These are phyloP conservation scores for Agonopterix heracliana DNA, from an alignment of 2,888 invertebrate species.

Conservation along the genomic window DNA sequence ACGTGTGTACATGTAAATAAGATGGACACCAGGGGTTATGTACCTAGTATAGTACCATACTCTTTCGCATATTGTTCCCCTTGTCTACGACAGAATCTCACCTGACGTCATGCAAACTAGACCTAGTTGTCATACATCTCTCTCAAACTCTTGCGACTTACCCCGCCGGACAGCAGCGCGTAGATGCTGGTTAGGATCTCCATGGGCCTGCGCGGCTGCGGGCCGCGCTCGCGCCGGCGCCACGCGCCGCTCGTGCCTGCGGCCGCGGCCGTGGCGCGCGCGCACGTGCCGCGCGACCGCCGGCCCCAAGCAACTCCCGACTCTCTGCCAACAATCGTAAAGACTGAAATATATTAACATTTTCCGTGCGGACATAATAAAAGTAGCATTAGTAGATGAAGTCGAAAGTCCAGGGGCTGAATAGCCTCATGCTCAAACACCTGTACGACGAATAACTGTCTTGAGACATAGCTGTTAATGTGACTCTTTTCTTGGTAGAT, in stretches of 20 bases:
- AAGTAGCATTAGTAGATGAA: neutral
- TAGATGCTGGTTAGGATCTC: slow-evolving; percentile 73
- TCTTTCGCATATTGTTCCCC: too few species aligned
- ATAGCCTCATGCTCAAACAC: too few species aligned
- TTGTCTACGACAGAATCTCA: too few species aligned
- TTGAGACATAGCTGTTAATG: too few species aligned
- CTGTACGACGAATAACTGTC: too few species aligned
- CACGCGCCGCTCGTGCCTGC: slow-evolving; percentile 49
- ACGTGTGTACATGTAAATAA: too few species aligned
- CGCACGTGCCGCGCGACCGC: slow-evolving; percentile 27
- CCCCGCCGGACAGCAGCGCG: slow-evolving; percentile 71
- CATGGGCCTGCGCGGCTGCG: slow-evolving; percentile 70
- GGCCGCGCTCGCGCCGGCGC: slow-evolving; percentile 66
- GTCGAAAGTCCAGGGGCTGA: too few species aligned
- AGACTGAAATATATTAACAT: neutral
- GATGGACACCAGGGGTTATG: too few species aligned
- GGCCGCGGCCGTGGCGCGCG: slow-evolving; percentile 36
- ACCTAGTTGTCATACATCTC: too few species aligned
- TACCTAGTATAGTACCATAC: too few species aligned
- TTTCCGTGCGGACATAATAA: neutral
- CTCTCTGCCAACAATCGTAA: slow-evolving; percentile 37
- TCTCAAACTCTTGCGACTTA: slow-evolving; percentile 20
- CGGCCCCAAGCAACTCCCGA: slow-evolving; percentile 58
- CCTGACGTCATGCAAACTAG: too few species aligned
- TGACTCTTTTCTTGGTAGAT: too few species aligned